Evolutionary conservation across 2,888 invertebrate genomes (phyloP).

Genomic region (Thereva unica): DNA sequence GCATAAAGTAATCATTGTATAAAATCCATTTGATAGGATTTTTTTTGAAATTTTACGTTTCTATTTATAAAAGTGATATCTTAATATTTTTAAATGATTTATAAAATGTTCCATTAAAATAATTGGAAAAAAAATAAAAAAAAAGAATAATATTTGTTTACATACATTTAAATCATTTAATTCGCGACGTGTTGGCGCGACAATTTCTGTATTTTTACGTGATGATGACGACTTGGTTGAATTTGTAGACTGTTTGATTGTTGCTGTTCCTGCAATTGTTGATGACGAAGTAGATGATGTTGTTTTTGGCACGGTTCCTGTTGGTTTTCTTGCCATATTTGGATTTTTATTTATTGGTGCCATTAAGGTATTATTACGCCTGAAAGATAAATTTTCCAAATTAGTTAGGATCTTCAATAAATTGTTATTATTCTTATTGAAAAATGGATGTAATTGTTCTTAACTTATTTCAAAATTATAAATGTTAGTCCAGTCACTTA

Average conservation of each 20-base stretch:
- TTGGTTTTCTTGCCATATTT: constrained; percentile 52
- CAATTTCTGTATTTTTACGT: constrained; percentile 60
- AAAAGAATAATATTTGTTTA: constrained; percentile 10
- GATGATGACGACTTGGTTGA: constrained; percentile 41
- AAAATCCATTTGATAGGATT: too few species aligned
- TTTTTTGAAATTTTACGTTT: too few species aligned
- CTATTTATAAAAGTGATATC: too few species aligned
- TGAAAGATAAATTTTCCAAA: too few species aligned
- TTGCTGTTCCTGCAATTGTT: constrained; percentile 32
- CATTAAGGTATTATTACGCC: neutral
- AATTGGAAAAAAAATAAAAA: neutral
- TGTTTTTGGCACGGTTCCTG: constrained; percentile 72
- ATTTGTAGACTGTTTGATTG: constrained; percentile 9
- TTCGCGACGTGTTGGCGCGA: constrained; percentile 65
- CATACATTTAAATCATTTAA: constrained; percentile 60
- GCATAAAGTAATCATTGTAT: too few species aligned
- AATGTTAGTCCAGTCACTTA: too few species aligned
- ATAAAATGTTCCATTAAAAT: neutral
- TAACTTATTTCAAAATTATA: too few species aligned
- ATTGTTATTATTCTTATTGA: too few species aligned
- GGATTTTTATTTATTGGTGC: constrained; percentile 32
- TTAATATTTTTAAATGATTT: neutral
- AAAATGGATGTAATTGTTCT: too few species aligned
- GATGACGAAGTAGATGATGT: constrained; percentile 55
- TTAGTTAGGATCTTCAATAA: too few species aligned